Evolutionary conservation across 2,888 invertebrate species (phyloP).

Genomic region (Salticus scenicus): DNA sequence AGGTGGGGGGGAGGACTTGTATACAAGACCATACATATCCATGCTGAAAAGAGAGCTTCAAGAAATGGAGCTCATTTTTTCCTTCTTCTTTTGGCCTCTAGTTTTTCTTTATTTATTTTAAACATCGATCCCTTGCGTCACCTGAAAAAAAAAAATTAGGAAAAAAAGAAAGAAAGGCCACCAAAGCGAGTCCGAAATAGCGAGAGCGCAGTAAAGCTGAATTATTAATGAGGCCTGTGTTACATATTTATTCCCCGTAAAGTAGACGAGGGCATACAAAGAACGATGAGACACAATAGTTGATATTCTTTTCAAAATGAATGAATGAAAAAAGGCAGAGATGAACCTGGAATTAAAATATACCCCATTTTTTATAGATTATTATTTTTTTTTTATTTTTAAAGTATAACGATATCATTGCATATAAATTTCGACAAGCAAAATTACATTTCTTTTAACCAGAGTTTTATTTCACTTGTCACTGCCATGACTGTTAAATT

Average conservation of each 20-base stretch:
- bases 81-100: slow-evolving; percentile 15
- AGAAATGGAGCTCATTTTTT: slow-evolving; percentile 39
- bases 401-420: too few species aligned
- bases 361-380: too few species aligned
- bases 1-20: slow-evolving; percentile 24
- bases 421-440: too few species aligned
- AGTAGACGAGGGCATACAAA: slow-evolving; percentile 38
- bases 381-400: too few species aligned
- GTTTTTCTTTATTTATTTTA: slow-evolving; percentile 58
- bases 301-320: too few species aligned
- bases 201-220: slow-evolving; percentile 34
- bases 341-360: neutral
- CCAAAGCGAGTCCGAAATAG: slow-evolving; percentile 19
- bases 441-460: too few species aligned
- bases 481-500: too few species aligned
- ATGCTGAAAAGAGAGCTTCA: slow-evolving; percentile 44
- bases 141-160: slow-evolving; percentile 43
- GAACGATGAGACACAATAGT: slow-evolving; percentile 6
- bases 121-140: slow-evolving; percentile 63
- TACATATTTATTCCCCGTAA: slow-evolving; percentile 68
- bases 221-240: slow-evolving; percentile 62
- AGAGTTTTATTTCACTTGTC: too few species aligned
- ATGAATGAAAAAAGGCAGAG: neutral
- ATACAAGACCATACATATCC: slow-evolving; percentile 65
- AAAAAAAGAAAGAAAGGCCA: slow-evolving; percentile 28